These are phyloP conservation scores for Paratrypauchen microcephalus DNA, from an alignment of 2,797 vertebrate genomes.

Conservation along the genomic window DNA sequence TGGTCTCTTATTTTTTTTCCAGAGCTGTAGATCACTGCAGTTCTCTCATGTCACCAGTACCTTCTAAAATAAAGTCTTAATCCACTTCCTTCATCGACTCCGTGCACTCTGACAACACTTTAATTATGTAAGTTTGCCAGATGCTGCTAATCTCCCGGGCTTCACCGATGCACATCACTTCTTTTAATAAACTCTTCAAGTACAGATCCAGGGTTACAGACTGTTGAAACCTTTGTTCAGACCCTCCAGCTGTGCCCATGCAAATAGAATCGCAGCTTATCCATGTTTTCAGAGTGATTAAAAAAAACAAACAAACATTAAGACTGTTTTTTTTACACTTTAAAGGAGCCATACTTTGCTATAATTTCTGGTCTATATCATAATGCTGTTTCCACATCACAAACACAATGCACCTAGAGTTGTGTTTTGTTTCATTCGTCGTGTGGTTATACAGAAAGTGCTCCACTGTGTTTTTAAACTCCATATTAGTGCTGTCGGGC, in stretches of 20 bases:
- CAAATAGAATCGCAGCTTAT: constrained; percentile 35
- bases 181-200: constrained; percentile 56
- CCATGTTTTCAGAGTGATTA: too few relatives aligned
- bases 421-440: too few relatives aligned
- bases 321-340: too few relatives aligned
- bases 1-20: too few relatives aligned
- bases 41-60: not conserved
- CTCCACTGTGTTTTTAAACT: too few relatives aligned
- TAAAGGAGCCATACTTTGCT: too few relatives aligned
- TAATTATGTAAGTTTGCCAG: constrained; percentile 60
- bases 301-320: too few relatives aligned
- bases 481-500: too few relatives aligned
- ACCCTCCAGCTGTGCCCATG: constrained; percentile 42
- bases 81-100: constrained; percentile 36
- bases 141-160: constrained; percentile 65
- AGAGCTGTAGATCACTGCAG: not conserved
- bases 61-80: constrained; percentile 20
- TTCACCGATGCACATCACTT: constrained; percentile 53
- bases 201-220: constrained; percentile 39
- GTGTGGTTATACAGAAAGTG: too few relatives aligned
- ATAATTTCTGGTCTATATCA: too few relatives aligned
- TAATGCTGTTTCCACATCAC: too few relatives aligned
- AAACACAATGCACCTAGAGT: too few relatives aligned
- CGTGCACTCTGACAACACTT: constrained; percentile 57
- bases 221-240: constrained; percentile 43